These are phyloP conservation scores for Pagrus major DNA, from an alignment of 2,113 vertebrate species.

Conservation along the genomic window DNA sequence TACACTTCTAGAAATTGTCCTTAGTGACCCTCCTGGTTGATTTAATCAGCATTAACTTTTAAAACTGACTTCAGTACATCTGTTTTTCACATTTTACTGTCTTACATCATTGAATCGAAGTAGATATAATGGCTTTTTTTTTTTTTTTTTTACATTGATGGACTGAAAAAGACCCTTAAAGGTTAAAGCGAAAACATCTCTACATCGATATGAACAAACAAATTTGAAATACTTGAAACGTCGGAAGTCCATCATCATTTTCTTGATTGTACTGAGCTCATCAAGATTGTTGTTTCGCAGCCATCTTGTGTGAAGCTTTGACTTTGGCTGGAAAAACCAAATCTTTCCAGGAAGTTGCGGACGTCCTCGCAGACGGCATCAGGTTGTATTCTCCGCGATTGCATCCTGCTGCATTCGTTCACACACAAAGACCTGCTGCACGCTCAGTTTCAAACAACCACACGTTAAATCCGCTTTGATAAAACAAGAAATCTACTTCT, in stretches of 20 bases:
- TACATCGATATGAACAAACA: too few relatives aligned
- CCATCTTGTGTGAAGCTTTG: background rate
- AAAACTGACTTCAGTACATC: background rate
- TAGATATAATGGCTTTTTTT: background rate
- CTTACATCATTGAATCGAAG: too few relatives aligned
- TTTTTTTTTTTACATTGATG: background rate
- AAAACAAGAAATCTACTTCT: slow-evolving; percentile 5
- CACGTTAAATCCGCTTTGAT: background rate
- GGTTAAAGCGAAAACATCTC: background rate
- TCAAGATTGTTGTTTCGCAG: background rate
- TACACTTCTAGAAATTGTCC: background rate
- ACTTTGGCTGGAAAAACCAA: background rate
- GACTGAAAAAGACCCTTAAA: background rate
- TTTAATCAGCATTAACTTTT: background rate
- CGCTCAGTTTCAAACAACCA: background rate
- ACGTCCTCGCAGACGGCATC: background rate
- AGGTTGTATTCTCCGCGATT: background rate
- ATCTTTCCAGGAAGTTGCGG: background rate
- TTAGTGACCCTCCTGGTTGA: background rate
- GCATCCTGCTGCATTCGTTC: background rate
- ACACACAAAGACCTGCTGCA: background rate
- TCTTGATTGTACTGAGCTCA: background rate
- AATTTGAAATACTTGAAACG: too few relatives aligned
- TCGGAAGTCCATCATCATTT: background rate
- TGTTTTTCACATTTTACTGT: too few relatives aligned